Evolutionary conservation across 2,113 vertebrate genomes (phyloP).

Genomic region (Puma concolor): DNA sequence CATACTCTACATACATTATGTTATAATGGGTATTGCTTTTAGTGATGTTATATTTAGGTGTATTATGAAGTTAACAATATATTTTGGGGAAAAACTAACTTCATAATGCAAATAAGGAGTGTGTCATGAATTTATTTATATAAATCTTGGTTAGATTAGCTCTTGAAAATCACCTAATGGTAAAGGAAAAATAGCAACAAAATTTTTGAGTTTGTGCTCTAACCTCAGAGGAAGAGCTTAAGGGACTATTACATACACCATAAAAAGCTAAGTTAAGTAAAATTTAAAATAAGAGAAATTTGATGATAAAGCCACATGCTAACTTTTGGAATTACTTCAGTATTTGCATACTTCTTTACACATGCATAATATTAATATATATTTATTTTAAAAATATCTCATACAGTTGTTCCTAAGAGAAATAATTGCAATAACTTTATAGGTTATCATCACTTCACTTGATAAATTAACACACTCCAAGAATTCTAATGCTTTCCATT

Average conservation of each 20-base stretch:
- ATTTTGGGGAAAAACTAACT: not conserved
- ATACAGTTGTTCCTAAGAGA: not conserved
- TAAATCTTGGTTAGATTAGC: not conserved
- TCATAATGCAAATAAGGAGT: not conserved
- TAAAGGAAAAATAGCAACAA: not conserved
- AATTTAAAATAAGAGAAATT: conserved; percentile 32
- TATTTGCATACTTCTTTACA: not conserved
- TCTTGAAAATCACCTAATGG: not conserved
- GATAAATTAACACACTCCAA: not conserved
- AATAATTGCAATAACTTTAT: not conserved
- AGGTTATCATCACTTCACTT: not conserved
- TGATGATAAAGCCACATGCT: not conserved
- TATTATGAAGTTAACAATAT: not conserved
- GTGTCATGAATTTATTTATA: not conserved
- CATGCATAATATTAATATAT: not conserved
- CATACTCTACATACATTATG: not conserved
- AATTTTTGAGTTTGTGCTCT: not conserved
- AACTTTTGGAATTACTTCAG: conserved; percentile 17
- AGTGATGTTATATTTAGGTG: not conserved
- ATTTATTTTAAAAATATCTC: conserved; percentile 1
- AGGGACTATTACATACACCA: not conserved
- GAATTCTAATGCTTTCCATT: not conserved
- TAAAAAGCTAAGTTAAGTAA: not conserved
- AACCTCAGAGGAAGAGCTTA: not conserved
- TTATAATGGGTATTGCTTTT: not conserved